Percentiles rank a stretch among this genome's conserved stretches.
Evolutionary conservation across 2,888 invertebrate genomes (phyloP).

Genomic region (Ellobium chinense): DNA sequence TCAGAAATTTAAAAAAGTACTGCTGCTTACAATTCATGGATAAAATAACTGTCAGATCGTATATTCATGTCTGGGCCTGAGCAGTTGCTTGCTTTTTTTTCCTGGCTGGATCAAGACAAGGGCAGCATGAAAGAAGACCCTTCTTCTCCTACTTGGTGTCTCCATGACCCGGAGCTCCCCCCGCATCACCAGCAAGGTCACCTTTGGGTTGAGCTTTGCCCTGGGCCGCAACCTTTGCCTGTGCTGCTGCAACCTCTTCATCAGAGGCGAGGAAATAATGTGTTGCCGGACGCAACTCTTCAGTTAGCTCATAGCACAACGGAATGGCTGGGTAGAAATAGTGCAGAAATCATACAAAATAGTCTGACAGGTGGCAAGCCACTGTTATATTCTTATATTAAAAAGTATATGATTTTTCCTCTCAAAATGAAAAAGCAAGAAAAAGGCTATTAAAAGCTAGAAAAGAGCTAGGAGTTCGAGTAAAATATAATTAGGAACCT

Average conservation of each 20-base stretch:
- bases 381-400: too few species aligned
- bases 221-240: slow-evolving; percentile 78
- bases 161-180: not conserved
- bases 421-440: too few species aligned
- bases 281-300: slow-evolving; percentile 75
- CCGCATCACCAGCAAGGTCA: not conserved
- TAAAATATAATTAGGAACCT: too few species aligned
- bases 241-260: slow-evolving; percentile 76
- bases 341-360: too few species aligned
- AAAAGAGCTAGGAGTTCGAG: too few species aligned
- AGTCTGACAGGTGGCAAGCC: too few species aligned
- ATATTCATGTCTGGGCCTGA: not conserved
- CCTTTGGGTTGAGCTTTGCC: slow-evolving; percentile 76
- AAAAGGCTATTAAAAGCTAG: too few species aligned
- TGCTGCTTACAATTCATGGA: too few species aligned
- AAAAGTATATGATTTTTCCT: too few species aligned
- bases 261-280: slow-evolving; percentile 78
- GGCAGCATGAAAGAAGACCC: slow-evolving; percentile 4
- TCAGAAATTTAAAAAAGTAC: too few species aligned
- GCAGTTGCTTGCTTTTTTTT: not conserved
- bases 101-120: not conserved
- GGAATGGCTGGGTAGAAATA: too few species aligned
- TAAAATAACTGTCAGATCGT: too few species aligned
- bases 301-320: slow-evolving; percentile 78
- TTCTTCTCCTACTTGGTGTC: not conserved